phyloP scores from a whole-genome alignment of 2,888 invertebrate species.

The Lasioglossum calceatum region DNA sequence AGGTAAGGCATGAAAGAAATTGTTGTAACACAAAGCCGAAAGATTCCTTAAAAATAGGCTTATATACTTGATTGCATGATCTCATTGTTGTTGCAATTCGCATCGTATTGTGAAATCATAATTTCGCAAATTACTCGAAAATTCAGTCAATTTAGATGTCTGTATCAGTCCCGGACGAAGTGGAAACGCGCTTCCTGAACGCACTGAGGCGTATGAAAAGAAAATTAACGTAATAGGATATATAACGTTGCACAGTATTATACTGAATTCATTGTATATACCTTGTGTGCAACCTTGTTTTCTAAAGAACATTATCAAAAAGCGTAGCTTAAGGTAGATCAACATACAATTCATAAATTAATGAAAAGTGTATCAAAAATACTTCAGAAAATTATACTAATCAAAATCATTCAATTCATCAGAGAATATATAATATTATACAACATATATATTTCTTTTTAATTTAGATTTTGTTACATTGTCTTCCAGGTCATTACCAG shows the following conservation, averaged over 20 bases:
- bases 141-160: constrained; percentile 39
- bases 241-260: constrained; percentile 50
- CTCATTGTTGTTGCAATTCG: not conserved
- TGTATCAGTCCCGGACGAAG: constrained; percentile 48
- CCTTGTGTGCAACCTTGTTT: not conserved
- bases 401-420: not conserved
- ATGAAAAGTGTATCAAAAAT: not conserved
- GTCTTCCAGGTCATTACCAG: no score
- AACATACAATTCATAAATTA: not conserved
- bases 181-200: constrained; percentile 65
- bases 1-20: not conserved
- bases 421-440: not conserved
- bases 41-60: not conserved
- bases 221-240: constrained; percentile 65
- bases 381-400: not conserved
- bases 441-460: not conserved
- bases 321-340: not conserved
- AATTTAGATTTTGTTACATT: not conserved
- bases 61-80: not conserved
- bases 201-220: constrained; percentile 53
- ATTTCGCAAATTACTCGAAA: constrained; percentile 32
- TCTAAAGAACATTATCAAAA: no score
- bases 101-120: constrained; percentile 1
- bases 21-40: not conserved
- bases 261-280: constrained; percentile 36